Percentiles rank a stretch among this genome's conserved stretches.
phyloP scores from a whole-genome alignment of 2,888 invertebrate genomes.

The Atrina japonica region DNA sequence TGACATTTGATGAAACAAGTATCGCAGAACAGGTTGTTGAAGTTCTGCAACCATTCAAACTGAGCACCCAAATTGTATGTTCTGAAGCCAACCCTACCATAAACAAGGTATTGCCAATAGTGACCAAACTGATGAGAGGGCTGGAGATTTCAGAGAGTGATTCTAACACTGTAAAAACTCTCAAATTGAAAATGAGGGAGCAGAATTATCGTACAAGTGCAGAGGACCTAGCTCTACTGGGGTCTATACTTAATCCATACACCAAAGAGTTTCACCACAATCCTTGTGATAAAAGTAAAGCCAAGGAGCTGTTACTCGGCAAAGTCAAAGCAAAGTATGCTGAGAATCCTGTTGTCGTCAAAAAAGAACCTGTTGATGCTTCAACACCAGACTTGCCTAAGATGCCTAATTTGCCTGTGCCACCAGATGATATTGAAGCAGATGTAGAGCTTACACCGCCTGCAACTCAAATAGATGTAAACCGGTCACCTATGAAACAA shows the following conservation, averaged over 20 bases:
- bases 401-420: too few species aligned
- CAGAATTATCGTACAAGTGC: neutral
- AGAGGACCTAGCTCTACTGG: conserved; percentile 4
- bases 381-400: too few species aligned
- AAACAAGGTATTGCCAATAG: conserved; percentile 18
- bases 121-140: neutral
- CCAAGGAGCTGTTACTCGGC: conserved; percentile 1
- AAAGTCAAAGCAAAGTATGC: too few species aligned
- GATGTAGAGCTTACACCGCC: too few species aligned
- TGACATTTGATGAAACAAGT: conserved; percentile 13
- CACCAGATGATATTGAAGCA: too few species aligned
- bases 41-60: conserved; percentile 22
- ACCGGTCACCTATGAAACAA: too few species aligned
- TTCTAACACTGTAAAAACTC: neutral
- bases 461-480: too few species aligned
- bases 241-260: neutral
- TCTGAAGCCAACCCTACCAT: conserved; percentile 9
- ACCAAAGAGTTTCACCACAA: neutral
- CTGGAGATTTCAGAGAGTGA: neutral
- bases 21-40: conserved; percentile 9
- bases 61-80: conserved; percentile 9
- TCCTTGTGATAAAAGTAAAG: neutral
- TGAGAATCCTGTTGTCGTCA: too few species aligned
- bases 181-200: conserved; percentile 1
- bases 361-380: too few species aligned